Base-by-base conservation (phyloP, 2,797 vertebrate species). In the Pipistrellus nathusii region DNA sequence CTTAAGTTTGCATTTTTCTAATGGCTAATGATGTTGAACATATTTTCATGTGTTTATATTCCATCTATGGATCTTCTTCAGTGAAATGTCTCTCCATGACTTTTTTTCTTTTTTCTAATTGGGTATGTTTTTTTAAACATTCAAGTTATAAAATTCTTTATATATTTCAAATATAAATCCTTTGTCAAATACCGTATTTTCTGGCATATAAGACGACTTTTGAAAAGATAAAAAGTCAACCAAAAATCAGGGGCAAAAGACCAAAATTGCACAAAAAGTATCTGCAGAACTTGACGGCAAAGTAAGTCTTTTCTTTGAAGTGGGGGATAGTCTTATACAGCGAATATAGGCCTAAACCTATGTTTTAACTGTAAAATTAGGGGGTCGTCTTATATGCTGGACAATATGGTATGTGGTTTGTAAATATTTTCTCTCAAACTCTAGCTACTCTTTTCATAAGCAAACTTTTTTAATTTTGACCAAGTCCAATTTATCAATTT, bases 1-100 rank as follows among this genome's bases (percentile, higher is more conserved):
- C 59, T 91, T 82, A 53, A 20, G 13, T 85, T 91, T 83, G 32
- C 32, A 55, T 73, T 91, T 85, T 81, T 72, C 68, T 77, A 53
- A 48, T 23, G 20, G 71, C 23, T 80, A 64, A 88, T 64, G 30
- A 41, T 11, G 62, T 23, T 20, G 55, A 76, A 38, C 68, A 53
- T 35, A 51, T 76, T 71, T 82, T 84, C 68, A 75, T 38, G 5
- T 25, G 30, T 4, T 92, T 77, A 23, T 44, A 23, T 94, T 25
- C 78, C 72, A 51, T 69, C 59, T 21, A 27, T 38, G 25, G 8
- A 18, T 32, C 14, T 53, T 77, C 21, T 80, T 64, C 7, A 30
- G 51, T 77, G 68, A 85, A 41, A 80, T 81, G 15, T 90, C 66
- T 85, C 4, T 53, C 64, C 38, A 27, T 69, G 35, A 32, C 48